Percentiles rank a stretch among this genome's conserved stretches.
These are phyloP conservation scores for Euclidia mi DNA, from an alignment of 2,888 invertebrate species.

Conservation along the genomic window DNA sequence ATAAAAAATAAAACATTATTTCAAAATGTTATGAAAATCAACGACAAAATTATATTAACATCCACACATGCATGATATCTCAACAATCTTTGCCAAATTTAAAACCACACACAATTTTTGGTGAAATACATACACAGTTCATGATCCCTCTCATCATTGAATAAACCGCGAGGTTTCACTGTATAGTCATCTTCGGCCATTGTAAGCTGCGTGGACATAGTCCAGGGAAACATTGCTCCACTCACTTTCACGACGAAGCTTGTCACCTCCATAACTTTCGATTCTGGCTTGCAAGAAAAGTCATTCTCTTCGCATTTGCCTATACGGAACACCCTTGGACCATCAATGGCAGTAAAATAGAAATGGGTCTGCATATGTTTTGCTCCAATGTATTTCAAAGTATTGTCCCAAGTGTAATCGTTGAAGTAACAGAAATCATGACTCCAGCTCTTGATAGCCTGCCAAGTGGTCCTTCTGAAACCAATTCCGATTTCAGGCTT, in stretches of 20 bases:
- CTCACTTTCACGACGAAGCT: conserved; percentile 44
- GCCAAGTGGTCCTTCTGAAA: conserved; percentile 66
- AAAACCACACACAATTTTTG: conserved; percentile 33
- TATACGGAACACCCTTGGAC: conserved; percentile 63
- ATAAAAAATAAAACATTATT: too few relatives aligned
- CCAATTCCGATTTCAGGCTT: conserved; percentile 57
- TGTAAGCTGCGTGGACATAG: conserved; percentile 20
- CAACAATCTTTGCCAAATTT: too few relatives aligned
- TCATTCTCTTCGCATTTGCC: conserved; percentile 42
- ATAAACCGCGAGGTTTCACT: conserved; percentile 44
- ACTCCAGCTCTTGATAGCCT: conserved; percentile 53
- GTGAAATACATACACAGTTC: conserved; percentile 67
- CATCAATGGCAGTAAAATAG: conserved; percentile 50
- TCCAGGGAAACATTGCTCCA: conserved; percentile 49
- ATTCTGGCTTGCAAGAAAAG: conserved; percentile 36
- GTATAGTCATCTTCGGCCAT: conserved; percentile 10
- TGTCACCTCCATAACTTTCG: conserved; percentile 38
- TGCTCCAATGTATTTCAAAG: conserved; percentile 54
- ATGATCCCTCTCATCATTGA: conserved; percentile 64
- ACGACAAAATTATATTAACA: neutral
- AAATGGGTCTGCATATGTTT: conserved; percentile 39
- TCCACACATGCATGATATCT: too few relatives aligned
- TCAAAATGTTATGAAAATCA: too few relatives aligned
- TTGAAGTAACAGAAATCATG: conserved; percentile 63
- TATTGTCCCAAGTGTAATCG: conserved; percentile 67